A percentile compares a stretch with the other conserved stretches of the same genome.
phyloP scores from a whole-genome alignment of 2,888 invertebrate species.

The Campopleginae sp. region DNA sequence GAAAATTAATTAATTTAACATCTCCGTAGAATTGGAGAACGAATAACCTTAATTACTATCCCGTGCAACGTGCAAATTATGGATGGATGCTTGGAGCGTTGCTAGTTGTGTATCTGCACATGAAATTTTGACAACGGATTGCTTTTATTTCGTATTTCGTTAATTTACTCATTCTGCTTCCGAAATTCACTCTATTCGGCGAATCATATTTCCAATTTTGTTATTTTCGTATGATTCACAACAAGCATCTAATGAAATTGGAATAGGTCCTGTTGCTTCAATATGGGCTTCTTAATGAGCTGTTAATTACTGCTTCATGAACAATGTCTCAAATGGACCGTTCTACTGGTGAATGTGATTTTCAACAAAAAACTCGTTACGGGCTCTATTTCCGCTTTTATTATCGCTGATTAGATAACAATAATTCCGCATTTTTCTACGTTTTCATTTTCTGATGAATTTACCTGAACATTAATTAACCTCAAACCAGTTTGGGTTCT shows the following conservation, averaged over 20 bases:
- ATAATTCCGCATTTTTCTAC: neutral
- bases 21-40: constrained; percentile 61
- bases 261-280: neutral
- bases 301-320: neutral
- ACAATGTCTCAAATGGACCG: neutral
- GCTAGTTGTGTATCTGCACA: constrained; percentile 16
- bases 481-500: no score
- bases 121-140: constrained; percentile 48
- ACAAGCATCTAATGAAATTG: neutral
- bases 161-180: constrained; percentile 17
- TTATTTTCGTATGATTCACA: neutral
- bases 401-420: no score
- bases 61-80: constrained; percentile 56
- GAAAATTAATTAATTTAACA: constrained; percentile 60
- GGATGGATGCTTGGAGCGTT: constrained; percentile 39
- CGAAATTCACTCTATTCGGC: constrained; percentile 26
- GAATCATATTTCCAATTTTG: constrained; percentile 7
- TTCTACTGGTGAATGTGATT: neutral
- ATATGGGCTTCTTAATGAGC: neutral
- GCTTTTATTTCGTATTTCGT: constrained; percentile 27
- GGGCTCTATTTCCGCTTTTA: neutral
- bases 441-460: neutral
- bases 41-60: constrained; percentile 59
- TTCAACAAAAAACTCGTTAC: neutral
- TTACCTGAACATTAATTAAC: no score